A percentile compares a stretch with the other conserved stretches of the same genome.
Evolutionary conservation across 1,140 invertebrate species (phyloP).

Genomic region (Neotoxoptera formosana): DNA sequence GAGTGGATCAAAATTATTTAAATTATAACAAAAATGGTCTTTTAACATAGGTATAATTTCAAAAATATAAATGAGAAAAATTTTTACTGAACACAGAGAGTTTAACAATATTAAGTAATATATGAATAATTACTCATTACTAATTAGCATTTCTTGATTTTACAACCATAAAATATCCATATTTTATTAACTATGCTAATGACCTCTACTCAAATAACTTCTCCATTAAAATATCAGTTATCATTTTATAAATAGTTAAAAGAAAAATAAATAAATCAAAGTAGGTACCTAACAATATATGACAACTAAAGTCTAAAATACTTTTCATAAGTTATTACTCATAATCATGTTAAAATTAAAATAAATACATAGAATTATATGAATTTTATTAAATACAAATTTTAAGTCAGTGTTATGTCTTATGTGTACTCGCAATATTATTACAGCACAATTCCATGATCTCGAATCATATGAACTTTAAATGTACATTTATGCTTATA

Average conservation of each 20-base stretch:
- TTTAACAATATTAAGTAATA: background rate
- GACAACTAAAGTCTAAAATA: background rate
- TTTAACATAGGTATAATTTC: background rate
- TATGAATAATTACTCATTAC: background rate
- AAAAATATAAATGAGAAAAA: background rate
- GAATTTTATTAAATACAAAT: background rate
- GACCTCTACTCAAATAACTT: no score
- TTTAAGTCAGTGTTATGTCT: background rate
- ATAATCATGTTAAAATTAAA: background rate
- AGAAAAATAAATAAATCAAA: background rate
- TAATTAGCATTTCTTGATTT: background rate
- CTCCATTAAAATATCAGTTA: no score
- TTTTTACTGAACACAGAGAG: background rate
- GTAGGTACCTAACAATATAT: background rate
- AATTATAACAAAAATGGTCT: background rate
- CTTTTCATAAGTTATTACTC: background rate
- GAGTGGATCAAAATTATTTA: background rate
- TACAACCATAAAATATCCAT: background rate
- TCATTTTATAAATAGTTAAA: no score
- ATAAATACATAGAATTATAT: slow-evolving; percentile 14
- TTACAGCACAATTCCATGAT: slow-evolving; percentile 20
- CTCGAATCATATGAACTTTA: slow-evolving; percentile 61
- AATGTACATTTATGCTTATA: slow-evolving; percentile 54
- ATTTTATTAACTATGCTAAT: background rate
- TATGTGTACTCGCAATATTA: background rate